Conservation (phyloP, 1,140 invertebrate genomes). For the Tribolium castaneum region DNA sequence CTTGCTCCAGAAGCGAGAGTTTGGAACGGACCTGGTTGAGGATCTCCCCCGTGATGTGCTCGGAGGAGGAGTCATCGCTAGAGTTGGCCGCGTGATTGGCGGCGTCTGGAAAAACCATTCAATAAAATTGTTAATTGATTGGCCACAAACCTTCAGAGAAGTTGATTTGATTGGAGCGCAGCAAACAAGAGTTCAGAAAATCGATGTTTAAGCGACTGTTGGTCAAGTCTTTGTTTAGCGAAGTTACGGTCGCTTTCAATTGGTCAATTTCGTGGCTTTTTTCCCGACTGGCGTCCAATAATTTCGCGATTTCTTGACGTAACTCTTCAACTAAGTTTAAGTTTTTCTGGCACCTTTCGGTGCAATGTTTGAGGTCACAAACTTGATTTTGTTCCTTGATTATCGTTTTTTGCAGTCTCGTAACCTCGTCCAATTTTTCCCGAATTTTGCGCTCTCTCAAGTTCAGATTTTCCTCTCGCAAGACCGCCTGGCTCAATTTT, state of each 20-base stretch:
- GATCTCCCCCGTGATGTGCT: conserved; percentile 57
- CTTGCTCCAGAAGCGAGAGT: conserved; percentile 60
- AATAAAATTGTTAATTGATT: neutral
- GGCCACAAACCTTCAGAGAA: neutral
- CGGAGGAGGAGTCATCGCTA: conserved; percentile 47
- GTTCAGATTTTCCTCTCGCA: neutral
- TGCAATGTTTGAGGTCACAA: conserved; percentile 43
- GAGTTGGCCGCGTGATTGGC: neutral
- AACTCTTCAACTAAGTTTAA: neutral
- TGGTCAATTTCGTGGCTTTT: conserved; percentile 41
- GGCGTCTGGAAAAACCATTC: too few species aligned
- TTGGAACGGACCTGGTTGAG: conserved; percentile 58
- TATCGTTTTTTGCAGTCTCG: neutral
- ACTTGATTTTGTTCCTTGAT: neutral
- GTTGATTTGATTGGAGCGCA: neutral
- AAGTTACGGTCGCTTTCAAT: conserved; percentile 8
- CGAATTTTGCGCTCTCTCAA: neutral
- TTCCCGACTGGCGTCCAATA: conserved; percentile 18
- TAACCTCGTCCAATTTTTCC: neutral
- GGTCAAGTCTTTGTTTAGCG: conserved; percentile 40
- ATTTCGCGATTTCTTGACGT: conserved; percentile 39
- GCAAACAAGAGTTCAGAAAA: conserved; percentile 11
- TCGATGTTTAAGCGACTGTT: conserved; percentile 44
- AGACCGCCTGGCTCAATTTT: neutral
- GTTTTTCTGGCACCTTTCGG: conserved; percentile 22